phyloP scores from a whole-genome alignment of 2,888 invertebrate species.

The Stenurella melanura region DNA sequence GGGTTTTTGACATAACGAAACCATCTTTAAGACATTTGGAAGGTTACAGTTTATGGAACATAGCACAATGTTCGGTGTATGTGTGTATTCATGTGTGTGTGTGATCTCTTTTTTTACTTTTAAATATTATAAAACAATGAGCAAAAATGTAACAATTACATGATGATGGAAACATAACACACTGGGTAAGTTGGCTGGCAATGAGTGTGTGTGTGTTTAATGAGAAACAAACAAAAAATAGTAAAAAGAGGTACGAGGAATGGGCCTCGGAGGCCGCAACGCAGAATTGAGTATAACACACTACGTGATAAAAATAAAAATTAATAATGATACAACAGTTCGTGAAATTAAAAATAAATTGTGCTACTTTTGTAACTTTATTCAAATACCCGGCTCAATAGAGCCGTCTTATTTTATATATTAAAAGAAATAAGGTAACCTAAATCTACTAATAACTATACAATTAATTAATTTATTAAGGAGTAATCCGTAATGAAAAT shows the following conservation, averaged over 20 bases:
- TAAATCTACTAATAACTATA: constrained; percentile 72
- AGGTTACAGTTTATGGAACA: constrained; percentile 45
- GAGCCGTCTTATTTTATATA: constrained; percentile 64
- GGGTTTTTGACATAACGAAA: constrained; percentile 46
- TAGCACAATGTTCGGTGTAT: constrained; percentile 40
- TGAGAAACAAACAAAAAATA: neutral
- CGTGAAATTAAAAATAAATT: constrained; percentile 71
- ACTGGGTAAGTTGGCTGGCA: constrained; percentile 15
- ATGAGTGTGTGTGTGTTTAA: neutral
- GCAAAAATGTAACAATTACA: constrained; percentile 38
- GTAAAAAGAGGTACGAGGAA: constrained; percentile 25
- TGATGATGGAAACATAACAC: constrained; percentile 39
- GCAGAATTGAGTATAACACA: constrained; percentile 46
- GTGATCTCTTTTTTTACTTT: constrained; percentile 24
- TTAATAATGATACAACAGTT: constrained; percentile 47
- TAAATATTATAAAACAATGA: constrained; percentile 40
- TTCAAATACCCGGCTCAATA: constrained; percentile 70
- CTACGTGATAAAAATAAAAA: constrained; percentile 54
- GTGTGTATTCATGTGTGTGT: constrained; percentile 5
- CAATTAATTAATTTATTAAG: constrained; percentile 70
- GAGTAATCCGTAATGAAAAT: constrained; percentile 68
- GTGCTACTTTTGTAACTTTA: constrained; percentile 72
- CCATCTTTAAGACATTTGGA: constrained; percentile 45
- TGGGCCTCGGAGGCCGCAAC: constrained; percentile 42
- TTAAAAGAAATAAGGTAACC: constrained; percentile 68